Base-by-base conservation (phyloP, 2,113 vertebrate species). In the Takifugu bimaculatus region DNA sequence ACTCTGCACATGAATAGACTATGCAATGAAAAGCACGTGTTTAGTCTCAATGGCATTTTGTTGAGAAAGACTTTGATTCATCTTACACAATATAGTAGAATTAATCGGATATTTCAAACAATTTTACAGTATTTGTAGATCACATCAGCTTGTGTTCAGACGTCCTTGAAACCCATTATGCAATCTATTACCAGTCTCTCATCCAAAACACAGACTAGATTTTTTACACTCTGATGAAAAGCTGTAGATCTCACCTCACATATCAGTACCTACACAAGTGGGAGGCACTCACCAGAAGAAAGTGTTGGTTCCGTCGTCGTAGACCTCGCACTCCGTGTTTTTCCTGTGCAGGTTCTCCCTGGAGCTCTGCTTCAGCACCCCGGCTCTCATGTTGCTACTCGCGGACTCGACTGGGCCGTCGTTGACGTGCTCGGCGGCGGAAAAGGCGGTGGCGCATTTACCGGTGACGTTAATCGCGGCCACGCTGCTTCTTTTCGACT, bases 271-370 rank as follows among this genome's bases (percentile, higher is more conserved):
- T 32, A 12, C 11, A 50, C 1, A 52, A 47, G 9, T 14, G 26
- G 6, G 26, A 13, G 32, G 15, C 20, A 80, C 94, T 94, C 85
- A 97, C 96, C 96, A 98, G 92, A 98, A 98, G 84, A 96, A 98
- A 25, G 96, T 98, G 92, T 96, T 98, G 80, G 96, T 98, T 52
- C 96, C 96, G 67, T 98, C 96, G 85, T 98, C 96, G 50, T 89
- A 97, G 15, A 97, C 95, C 51, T 98, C 94, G 26, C 92, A 93
- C 82, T 96, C 96, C 0, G 93, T 92, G 85, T 90, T 93, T 48
- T 89, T 91, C 66, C 89, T 77, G 26, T 81, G 63, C 35, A 85
- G 75, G 51, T 61, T 75, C 58, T 91, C 90, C 57, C 73, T 83
- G 59, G 88, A 87, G 29, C 50, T 56, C 69, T 89, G 85, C 77